A percentile compares a stretch with the other conserved stretches of the same genome.
Conservation (phyloP, 92 coral and sea anemone genomes). For the Plumapathes pennacea region DNA sequence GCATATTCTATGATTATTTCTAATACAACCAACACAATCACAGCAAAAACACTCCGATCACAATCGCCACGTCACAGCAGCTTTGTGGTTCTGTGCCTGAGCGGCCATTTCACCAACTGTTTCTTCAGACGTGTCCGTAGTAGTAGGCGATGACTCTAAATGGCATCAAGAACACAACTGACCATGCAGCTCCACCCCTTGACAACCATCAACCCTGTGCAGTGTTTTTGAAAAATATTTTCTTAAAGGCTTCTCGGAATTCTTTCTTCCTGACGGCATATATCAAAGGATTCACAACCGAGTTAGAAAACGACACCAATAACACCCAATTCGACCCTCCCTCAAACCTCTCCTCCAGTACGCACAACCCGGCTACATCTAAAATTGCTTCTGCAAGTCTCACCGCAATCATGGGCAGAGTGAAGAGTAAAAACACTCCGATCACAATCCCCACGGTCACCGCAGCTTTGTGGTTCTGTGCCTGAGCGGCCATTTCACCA, state of each 20-base stretch:
- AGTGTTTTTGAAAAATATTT: too few relatives aligned
- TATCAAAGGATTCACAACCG: conserved; percentile 33
- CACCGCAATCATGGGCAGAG: conserved; percentile 13
- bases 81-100: too few relatives aligned
- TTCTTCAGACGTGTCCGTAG: too few relatives aligned
- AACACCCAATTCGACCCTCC: conserved; percentile 30
- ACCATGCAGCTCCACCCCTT: too few relatives aligned
- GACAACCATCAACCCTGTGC: too few relatives aligned
- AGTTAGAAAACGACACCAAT: conserved; percentile 14
- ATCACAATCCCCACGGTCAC: conserved; percentile 21
- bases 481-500: background rate
- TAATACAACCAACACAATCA: too few relatives aligned
- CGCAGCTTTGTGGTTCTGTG: conserved; percentile 23
- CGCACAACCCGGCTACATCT: background rate
- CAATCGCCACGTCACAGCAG: too few relatives aligned
- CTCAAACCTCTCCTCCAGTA: background rate
- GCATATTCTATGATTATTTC: too few relatives aligned
- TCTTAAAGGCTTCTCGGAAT: conserved; percentile 21
- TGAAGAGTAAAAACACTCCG: conserved; percentile 13
- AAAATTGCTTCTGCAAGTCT: background rate
- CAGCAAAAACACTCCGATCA: too few relatives aligned
- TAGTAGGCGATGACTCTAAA: too few relatives aligned
- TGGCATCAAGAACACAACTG: too few relatives aligned
- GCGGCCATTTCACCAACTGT: too few relatives aligned
- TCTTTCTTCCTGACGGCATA: conserved; percentile 30